Evolutionary conservation across 2,888 invertebrate genomes (phyloP).

Genomic region (Nemotelus nigrinus): DNA sequence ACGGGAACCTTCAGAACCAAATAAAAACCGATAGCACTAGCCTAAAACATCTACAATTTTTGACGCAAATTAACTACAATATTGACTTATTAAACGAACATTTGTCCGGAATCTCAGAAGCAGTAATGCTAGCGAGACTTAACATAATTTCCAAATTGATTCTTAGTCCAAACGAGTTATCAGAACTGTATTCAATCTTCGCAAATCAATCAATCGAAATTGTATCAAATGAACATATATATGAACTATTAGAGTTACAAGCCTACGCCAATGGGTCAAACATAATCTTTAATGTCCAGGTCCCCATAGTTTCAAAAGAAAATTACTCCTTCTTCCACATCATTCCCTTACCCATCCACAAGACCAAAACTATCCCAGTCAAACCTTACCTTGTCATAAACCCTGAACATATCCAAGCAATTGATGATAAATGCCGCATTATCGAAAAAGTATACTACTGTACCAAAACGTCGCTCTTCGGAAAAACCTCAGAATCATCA

Average conservation of each 20-base stretch:
- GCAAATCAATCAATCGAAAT: conserved; percentile 21
- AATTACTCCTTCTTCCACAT: conserved; percentile 33
- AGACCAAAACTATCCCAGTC: neutral
- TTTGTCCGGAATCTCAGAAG: conserved; percentile 25
- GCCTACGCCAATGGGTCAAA: conserved; percentile 18
- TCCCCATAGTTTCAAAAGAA: conserved; percentile 4
- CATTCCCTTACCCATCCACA: conserved; percentile 18
- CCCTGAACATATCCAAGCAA: neutral
- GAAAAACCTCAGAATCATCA: neutral
- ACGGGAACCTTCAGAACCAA: neutral
- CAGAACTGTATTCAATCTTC: neutral
- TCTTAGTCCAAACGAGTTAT: conserved; percentile 34
- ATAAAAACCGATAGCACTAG: neutral
- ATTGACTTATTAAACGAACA: conserved; percentile 38
- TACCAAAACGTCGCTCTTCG: neutral
- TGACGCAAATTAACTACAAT: conserved; percentile 32
- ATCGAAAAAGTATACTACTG: neutral
- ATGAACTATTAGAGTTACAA: conserved; percentile 24
- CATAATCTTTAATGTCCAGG: conserved; percentile 38
- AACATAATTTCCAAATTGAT: conserved; percentile 44
- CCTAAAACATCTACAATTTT: conserved; percentile 25
- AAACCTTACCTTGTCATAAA: conserved; percentile 14
- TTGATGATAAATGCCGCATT: conserved; percentile 3
- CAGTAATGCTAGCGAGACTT: conserved; percentile 41
- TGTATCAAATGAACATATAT: conserved; percentile 33